These are phyloP conservation scores for Leptocoma aspasia DNA, from an alignment of 2,113 vertebrate species.

Conservation along the genomic window DNA sequence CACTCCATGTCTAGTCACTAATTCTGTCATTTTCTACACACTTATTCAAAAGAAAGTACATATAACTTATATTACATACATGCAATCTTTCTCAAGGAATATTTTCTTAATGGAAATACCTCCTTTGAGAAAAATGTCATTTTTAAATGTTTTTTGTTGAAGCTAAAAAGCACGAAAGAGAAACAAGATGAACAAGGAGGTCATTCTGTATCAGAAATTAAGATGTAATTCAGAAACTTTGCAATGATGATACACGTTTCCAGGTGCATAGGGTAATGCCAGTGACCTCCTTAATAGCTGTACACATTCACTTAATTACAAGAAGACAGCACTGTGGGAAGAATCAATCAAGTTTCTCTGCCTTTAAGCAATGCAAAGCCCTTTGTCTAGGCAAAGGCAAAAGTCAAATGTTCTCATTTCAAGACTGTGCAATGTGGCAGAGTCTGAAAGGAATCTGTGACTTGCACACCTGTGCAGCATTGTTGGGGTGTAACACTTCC, in stretches of 20 bases:
- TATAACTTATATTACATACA: neutral
- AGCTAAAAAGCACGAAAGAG: neutral
- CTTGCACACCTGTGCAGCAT: neutral
- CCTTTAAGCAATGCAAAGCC: neutral
- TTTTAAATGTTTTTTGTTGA: neutral
- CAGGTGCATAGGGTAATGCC: neutral
- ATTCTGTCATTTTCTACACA: neutral
- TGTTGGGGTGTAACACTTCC: neutral
- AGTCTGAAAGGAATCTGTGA: neutral
- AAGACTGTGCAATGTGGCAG: neutral
- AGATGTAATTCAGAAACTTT: neutral
- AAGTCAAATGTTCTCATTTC: neutral
- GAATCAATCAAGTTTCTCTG: neutral
- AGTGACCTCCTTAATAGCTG: slow-evolving; percentile 12
- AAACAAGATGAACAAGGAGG: neutral
- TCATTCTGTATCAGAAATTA: neutral
- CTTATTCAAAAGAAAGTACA: neutral
- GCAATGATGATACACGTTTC: neutral
- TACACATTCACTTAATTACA: neutral
- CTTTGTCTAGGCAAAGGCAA: neutral
- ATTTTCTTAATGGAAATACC: neutral
- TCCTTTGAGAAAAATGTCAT: neutral
- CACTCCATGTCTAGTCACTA: neutral
- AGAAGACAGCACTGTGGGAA: neutral
- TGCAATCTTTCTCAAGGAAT: neutral